Conservation (phyloP, 92 coral and sea anemone genomes). For the Scolanthus callimorphus region DNA sequence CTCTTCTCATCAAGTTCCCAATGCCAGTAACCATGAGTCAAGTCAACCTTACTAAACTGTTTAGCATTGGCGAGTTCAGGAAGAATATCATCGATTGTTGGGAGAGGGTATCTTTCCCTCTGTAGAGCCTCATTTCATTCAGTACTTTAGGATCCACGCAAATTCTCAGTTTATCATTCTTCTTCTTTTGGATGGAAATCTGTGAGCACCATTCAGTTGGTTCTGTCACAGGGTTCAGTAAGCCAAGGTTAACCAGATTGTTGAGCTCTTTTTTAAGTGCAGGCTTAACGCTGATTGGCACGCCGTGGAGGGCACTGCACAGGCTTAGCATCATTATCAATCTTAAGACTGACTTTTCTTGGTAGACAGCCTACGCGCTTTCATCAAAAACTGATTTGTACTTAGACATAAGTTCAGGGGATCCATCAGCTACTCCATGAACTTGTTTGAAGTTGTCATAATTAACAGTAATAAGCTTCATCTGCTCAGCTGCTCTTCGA, state of each 20-base stretch:
- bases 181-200: too few species aligned
- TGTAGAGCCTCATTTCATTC: slow-evolving; percentile 28
- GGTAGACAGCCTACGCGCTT: slow-evolving; percentile 2
- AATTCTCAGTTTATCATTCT: too few species aligned
- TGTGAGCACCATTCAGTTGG: slow-evolving; percentile 25
- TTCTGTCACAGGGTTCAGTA: slow-evolving; percentile 14
- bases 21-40: slow-evolving; percentile 49
- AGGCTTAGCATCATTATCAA: slow-evolving; percentile 19
- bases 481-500: slow-evolving; percentile 25
- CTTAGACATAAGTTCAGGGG: not conserved
- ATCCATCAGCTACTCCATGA: slow-evolving; percentile 3
- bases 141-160: slow-evolving; percentile 36
- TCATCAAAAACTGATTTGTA: slow-evolving; percentile 27
- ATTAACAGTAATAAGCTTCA: slow-evolving; percentile 32
- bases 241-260: slow-evolving; percentile 14
- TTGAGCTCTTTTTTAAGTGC: slow-evolving; percentile 8
- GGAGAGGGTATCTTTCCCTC: slow-evolving; percentile 50
- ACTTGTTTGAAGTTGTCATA: slow-evolving; percentile 33
- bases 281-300: slow-evolving; percentile 8
- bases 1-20: slow-evolving; percentile 23
- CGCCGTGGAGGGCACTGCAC: slow-evolving; percentile 22
- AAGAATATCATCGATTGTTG: slow-evolving; percentile 31
- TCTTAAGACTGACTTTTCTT: slow-evolving; percentile 16
- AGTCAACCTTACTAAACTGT: slow-evolving; percentile 36
- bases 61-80: slow-evolving; percentile 39